Percentiles rank a stretch among this genome's conserved stretches.
Conservation (phyloP, 2,888 invertebrate species). For the Leptogaster cylindrica region DNA sequence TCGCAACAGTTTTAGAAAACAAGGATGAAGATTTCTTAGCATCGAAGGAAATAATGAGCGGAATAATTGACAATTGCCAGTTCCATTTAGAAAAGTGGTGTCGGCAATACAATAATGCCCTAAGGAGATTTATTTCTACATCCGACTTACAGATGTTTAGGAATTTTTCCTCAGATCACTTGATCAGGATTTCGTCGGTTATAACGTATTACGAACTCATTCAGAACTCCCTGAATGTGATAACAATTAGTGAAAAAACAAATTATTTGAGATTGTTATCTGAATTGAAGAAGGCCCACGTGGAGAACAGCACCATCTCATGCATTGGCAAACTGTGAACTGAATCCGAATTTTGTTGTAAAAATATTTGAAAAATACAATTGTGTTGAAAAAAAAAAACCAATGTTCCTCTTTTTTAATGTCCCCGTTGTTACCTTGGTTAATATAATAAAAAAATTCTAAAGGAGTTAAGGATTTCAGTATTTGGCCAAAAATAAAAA, state of each 20-base stretch:
- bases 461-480: no score
- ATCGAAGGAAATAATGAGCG: conserved; percentile 57
- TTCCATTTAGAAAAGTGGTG: conserved; percentile 53
- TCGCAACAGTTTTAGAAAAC: conserved; percentile 64
- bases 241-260: conserved; percentile 53
- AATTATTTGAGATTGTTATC: conserved; percentile 57
- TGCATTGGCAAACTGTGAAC: conserved; percentile 55
- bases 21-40: conserved; percentile 53
- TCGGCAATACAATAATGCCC: conserved; percentile 49
- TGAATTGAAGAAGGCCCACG: conserved; percentile 57
- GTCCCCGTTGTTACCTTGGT: no score
- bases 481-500: no score
- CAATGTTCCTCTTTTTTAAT: conserved; percentile 30
- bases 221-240: conserved; percentile 56
- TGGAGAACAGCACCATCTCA: conserved; percentile 54
- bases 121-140: conserved; percentile 55
- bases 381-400: no score
- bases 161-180: conserved; percentile 45
- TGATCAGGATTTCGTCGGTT: conserved; percentile 53
- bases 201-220: conserved; percentile 56
- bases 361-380: no score
- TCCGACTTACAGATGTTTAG: conserved; percentile 36
- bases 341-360: not conserved
- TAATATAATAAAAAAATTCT: no score
- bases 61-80: conserved; percentile 55